Conservation (phyloP, 2,797 vertebrate genomes). For the Borostomias antarcticus region DNA sequence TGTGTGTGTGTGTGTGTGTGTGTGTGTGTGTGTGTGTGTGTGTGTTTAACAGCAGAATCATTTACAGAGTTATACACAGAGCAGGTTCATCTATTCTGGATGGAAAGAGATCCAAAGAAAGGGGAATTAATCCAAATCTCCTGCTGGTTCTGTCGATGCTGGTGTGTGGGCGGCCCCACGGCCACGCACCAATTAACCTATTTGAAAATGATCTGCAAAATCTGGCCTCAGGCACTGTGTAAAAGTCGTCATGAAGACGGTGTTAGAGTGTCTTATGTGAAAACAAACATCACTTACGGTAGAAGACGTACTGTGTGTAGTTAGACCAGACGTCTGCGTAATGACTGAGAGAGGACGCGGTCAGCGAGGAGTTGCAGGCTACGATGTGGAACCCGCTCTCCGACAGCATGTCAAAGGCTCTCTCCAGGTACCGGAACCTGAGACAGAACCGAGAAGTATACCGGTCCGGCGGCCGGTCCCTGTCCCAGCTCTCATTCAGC, state of each 20-base stretch:
- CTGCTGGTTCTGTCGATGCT: no score
- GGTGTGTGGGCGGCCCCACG: no score
- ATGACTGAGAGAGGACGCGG: slow-evolving; percentile 86
- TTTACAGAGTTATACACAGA: no score
- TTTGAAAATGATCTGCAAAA: neutral
- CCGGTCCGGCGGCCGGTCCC: slow-evolving; percentile 89
- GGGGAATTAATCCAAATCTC: slow-evolving; percentile 9
- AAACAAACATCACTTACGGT: slow-evolving; percentile 88
- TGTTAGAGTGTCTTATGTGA: slow-evolving; percentile 8
- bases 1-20: slow-evolving; percentile 52
- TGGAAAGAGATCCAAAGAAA: no score
- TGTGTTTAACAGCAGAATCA: slow-evolving; percentile 46
- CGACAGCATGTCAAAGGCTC: slow-evolving; percentile 97
- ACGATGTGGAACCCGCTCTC: slow-evolving; percentile 98
- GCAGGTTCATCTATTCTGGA: no score
- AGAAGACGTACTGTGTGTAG: slow-evolving; percentile 98
- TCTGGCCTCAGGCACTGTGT: no score
- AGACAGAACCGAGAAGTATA: slow-evolving; percentile 97
- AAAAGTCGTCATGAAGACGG: neutral
- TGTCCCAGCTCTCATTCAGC: slow-evolving; percentile 92
- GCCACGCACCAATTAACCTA: neutral
- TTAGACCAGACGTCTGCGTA: slow-evolving; percentile 96
- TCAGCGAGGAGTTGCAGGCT: slow-evolving; percentile 96
- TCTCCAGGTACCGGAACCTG: slow-evolving; percentile 93
- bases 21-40: slow-evolving; percentile 29